These are phyloP conservation scores for Oryzias javanicus DNA, from an alignment of 2,113 vertebrate genomes.

Conservation along the genomic window DNA sequence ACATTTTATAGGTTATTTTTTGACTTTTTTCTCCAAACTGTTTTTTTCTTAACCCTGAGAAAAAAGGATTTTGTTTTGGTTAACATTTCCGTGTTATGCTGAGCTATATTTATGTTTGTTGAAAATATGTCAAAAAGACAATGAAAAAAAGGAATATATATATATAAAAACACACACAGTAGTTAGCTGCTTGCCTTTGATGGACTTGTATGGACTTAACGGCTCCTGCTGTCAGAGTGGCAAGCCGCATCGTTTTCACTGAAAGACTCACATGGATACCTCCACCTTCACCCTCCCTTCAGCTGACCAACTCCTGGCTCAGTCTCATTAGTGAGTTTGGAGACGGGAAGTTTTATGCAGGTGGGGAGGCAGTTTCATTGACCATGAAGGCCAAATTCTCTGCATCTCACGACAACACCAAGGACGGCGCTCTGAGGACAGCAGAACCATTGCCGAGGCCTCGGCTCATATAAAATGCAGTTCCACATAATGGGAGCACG, in stretches of 20 bases:
- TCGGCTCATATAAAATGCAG: conserved; percentile 40
- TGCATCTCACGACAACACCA: conserved; percentile 44
- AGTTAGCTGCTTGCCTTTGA: too few species aligned
- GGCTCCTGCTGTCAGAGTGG: conserved; percentile 5
- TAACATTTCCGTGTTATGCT: too few species aligned
- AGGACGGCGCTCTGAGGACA: conserved; percentile 41
- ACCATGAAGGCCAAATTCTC: conserved; percentile 55
- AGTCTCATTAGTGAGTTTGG: conserved; percentile 51
- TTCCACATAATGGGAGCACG: conserved; percentile 41
- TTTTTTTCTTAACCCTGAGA: too few species aligned
- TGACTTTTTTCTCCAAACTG: too few species aligned
- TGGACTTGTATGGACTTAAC: too few species aligned
- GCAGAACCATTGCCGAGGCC: conserved; percentile 26
- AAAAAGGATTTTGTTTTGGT: too few species aligned
- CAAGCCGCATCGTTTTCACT: conserved; percentile 9
- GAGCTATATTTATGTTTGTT: background rate
- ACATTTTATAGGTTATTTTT: too few species aligned
- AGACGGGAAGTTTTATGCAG: conserved; percentile 23
- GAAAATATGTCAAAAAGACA: background rate
- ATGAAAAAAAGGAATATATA: background rate
- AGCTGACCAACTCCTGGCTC: conserved; percentile 48
- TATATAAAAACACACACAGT: too few species aligned
- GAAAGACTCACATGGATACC: conserved; percentile 19
- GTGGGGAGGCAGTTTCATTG: conserved; percentile 30
- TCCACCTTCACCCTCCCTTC: conserved; percentile 8